Evolutionary conservation across 2,888 invertebrate species (phyloP), one percentile per base, ranked within the genome.

Genomic region (Agrypnus murinus): DNA sequence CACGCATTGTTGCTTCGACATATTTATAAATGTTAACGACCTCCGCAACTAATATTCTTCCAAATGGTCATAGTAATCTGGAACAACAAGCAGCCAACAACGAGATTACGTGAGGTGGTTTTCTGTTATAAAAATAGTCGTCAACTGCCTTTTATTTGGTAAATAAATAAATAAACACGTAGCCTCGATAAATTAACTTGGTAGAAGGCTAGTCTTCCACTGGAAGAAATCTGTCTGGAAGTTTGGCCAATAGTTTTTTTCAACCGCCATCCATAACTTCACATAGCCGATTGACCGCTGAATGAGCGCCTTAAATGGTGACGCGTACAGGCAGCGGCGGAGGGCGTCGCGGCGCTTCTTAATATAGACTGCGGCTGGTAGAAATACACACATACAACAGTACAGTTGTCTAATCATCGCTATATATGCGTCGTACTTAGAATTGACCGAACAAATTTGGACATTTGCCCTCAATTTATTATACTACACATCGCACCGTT

Each of bases 271-370:
- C n/a, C n/a, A n/a, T n/a, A n/a, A n/a, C 53, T 6, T 14, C 32
- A 25, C 25, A 25, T 25, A 25, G 31, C 31, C 48, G 59, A 69
- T 71, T 68, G 74, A 62, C 59, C 62, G 38, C 63, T 55, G 57
- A 38, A 45, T 38, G 46, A 74, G 59, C 63, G 68, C 80, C 80
- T 77, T 80, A 80, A 76, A 80, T 79, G 80, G 80, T 72, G 77
- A 77, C 79, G 79, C 68, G 38, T 10, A 72, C 53, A 69, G 74
- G 60, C 66, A 58, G 65, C 67, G 67, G 65, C 65, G 72, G 74
- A 75, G 74, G 73, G 75, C 72, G 77, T 75, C 76, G 68, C 74
- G 75, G 72, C 72, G 77, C 77, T 74, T 74, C 80, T 79, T 79
- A 79, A 77, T 79, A 73, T 80, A 80, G 79, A 76, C 72, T 58